phyloP scores from a whole-genome alignment of 2,797 vertebrate genomes.

The Rallus crepitans region DNA sequence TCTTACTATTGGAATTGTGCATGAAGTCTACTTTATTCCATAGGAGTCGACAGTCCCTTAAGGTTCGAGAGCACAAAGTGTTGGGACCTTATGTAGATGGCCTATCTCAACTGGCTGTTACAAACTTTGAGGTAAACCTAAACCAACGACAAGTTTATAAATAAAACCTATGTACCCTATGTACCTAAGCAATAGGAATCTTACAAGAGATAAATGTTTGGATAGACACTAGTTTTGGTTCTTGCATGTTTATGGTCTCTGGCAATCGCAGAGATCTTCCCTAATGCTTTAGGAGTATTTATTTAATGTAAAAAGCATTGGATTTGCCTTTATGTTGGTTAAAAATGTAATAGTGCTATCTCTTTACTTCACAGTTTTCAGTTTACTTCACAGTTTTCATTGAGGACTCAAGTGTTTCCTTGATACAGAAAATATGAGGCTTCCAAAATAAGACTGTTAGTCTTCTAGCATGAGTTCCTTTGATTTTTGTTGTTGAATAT shows the following conservation, averaged over 20 bases:
- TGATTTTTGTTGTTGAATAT: neutral
- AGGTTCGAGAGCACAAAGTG: slow-evolving; percentile 97
- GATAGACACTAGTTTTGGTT: neutral
- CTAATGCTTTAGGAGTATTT: neutral
- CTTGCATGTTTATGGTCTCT: neutral
- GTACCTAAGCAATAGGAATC: neutral
- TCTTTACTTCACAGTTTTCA: neutral
- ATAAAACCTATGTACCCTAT: neutral
- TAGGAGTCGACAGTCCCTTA: slow-evolving; percentile 95
- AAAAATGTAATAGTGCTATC: neutral
- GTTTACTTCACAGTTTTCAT: neutral
- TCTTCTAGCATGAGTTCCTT: neutral
- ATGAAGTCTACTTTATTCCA: neutral
- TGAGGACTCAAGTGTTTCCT: neutral
- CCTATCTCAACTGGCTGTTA: slow-evolving; percentile 96
- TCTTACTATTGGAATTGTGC: neutral
- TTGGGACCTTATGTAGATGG: slow-evolving; percentile 97
- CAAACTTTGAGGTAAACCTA: slow-evolving; percentile 90
- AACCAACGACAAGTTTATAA: neutral
- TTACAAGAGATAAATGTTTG: neutral
- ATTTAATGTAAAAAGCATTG: neutral
- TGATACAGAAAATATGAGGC: neutral
- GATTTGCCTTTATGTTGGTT: neutral
- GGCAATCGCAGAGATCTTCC: neutral
- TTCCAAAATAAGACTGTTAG: neutral